Evolutionary conservation across 2,888 invertebrate species (phyloP).

Genomic region (Lapara coniferarum): DNA sequence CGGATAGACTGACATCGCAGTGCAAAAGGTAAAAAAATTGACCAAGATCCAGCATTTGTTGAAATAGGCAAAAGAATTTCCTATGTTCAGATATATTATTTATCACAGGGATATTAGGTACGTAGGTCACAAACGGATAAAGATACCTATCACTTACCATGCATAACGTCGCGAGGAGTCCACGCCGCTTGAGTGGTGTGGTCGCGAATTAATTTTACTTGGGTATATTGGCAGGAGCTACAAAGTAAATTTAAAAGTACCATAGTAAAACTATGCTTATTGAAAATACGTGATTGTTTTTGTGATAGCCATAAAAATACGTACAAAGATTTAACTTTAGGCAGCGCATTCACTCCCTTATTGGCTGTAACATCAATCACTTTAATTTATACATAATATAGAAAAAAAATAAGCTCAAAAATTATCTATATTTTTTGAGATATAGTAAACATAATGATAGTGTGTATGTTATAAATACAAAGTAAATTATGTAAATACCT

Average conservation of each 20-base stretch:
- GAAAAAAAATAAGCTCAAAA: not conserved
- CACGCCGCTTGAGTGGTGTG: not conserved
- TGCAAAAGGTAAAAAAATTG: no score
- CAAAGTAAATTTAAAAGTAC: not conserved
- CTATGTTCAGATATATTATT: no score
- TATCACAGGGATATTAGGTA: no score
- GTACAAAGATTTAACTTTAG: not conserved
- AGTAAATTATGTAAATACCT: not conserved
- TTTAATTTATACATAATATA: not conserved
- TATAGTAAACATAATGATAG: no score
- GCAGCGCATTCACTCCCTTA: not conserved
- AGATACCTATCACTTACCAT: not conserved
- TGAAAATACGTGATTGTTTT: not conserved
- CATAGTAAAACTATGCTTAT: not conserved
- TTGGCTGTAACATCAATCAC: not conserved
- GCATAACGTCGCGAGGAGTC: not conserved
- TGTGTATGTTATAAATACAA: not conserved
- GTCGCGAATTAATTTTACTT: not conserved
- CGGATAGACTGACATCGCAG: no score
- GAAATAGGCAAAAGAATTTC: no score
- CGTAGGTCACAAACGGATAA: no score
- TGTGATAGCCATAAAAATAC: not conserved
- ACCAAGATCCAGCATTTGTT: not conserved
- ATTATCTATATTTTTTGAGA: no score
- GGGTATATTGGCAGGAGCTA: conserved; percentile 3